Conservation (phyloP, 2,113 vertebrate species). For the Blennius ocellaris region DNA sequence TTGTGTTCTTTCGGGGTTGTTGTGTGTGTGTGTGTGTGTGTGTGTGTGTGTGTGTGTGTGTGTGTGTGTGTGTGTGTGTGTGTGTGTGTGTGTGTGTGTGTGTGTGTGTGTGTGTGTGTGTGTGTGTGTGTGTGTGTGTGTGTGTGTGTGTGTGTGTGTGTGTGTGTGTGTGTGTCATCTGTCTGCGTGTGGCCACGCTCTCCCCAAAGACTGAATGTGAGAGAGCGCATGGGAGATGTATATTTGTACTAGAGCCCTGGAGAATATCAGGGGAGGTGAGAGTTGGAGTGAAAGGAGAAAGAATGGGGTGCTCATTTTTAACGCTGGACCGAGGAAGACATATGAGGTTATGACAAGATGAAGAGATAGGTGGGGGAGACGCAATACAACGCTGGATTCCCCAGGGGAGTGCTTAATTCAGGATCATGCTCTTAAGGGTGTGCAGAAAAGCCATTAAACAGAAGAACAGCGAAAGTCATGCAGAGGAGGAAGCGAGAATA, state of each 20-base stretch:
- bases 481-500: constrained; percentile 46
- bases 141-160: constrained; percentile 32
- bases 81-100: constrained; percentile 32
- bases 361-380: constrained; percentile 21
- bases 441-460: constrained; percentile 54
- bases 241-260: constrained; percentile 66
- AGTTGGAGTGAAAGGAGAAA: constrained; percentile 34
- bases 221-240: constrained; percentile 56
- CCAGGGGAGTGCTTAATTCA: constrained; percentile 47
- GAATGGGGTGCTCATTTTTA: constrained; percentile 34
- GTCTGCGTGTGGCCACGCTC: constrained; percentile 65
- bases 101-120: constrained; percentile 30
- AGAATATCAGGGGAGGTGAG: constrained; percentile 55
- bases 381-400: constrained; percentile 26
- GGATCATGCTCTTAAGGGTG: constrained; percentile 46
- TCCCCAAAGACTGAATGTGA: constrained; percentile 34
- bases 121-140: constrained; percentile 40
- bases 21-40: constrained; percentile 33
- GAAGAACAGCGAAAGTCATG: constrained; percentile 51
- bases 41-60: constrained; percentile 62
- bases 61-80: constrained; percentile 40
- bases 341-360: constrained; percentile 38
- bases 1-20: constrained; percentile 62
- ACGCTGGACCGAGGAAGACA: constrained; percentile 37
- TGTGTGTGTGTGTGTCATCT: constrained; percentile 43